Conservation (phyloP, 64 coral and sea anemone genomes). For the Montipora capricornis region DNA sequence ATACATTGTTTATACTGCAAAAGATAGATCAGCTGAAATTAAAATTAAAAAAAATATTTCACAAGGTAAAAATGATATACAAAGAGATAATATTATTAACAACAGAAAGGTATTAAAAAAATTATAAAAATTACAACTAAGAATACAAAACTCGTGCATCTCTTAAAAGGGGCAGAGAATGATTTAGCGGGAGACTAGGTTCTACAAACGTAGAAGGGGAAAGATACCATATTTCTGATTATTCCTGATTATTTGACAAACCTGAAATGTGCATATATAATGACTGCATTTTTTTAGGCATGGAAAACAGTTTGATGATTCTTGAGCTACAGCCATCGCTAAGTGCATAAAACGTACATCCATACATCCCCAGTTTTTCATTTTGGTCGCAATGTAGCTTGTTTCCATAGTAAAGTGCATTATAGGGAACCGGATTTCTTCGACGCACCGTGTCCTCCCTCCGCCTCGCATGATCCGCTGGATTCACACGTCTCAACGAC, state of each 20-base stretch:
- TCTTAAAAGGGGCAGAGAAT: slow-evolving; percentile 13
- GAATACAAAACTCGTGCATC: not conserved
- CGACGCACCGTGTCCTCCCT: slow-evolving; percentile 51
- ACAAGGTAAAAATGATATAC: slow-evolving; percentile 8
- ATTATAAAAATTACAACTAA: not conserved
- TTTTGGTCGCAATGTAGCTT: slow-evolving; percentile 85
- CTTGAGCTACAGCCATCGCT: slow-evolving; percentile 71
- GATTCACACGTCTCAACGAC: slow-evolving; percentile 70
- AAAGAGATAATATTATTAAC: slow-evolving; percentile 5
- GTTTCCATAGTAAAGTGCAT: slow-evolving; percentile 71
- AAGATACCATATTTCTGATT: not conserved
- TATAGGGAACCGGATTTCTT: slow-evolving; percentile 70
- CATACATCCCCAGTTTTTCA: slow-evolving; percentile 73
- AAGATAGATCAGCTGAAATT: slow-evolving; percentile 4
- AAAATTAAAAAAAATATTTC: not conserved
- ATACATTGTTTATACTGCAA: not conserved
- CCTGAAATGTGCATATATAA: slow-evolving; percentile 76
- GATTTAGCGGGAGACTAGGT: not conserved
- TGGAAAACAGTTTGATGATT: slow-evolving; percentile 71
- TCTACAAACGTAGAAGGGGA: not conserved
- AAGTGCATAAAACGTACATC: slow-evolving; percentile 67
- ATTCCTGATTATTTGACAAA: slow-evolving; percentile 11
- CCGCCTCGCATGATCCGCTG: slow-evolving; percentile 63
- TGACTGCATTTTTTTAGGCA: slow-evolving; percentile 66
- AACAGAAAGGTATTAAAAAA: not conserved